phyloP scores from a whole-genome alignment of 2,888 invertebrate species.

The Tachina grossa region DNA sequence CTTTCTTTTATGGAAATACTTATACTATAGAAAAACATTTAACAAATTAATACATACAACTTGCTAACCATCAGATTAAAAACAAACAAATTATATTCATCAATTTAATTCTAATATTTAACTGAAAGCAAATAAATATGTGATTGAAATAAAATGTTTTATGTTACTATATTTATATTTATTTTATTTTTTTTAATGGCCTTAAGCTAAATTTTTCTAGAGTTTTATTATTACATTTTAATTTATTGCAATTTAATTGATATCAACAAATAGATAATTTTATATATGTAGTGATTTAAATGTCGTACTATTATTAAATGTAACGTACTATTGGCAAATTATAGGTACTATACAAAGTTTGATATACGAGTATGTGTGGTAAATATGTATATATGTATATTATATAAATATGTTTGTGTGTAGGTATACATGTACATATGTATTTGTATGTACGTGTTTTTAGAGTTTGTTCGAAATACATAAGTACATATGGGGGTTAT shows the following conservation, averaged over 20 bases:
- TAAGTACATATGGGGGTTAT: no score
- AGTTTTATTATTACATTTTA: neutral
- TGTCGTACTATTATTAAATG: constrained; percentile 16
- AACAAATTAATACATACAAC: constrained; percentile 38
- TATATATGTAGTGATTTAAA: neutral
- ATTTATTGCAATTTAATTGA: neutral
- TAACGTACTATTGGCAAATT: constrained; percentile 55
- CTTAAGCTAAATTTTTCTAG: constrained; percentile 5
- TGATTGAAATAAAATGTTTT: constrained; percentile 3
- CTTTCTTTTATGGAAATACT: constrained; percentile 13
- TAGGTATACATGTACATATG: neutral
- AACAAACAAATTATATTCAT: constrained; percentile 28
- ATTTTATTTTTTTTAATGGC: neutral
- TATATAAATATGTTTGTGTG: neutral
- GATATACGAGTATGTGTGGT: neutral
- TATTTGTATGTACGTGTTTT: neutral
- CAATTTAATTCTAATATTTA: constrained; percentile 34
- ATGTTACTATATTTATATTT: neutral
- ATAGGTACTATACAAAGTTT: constrained; percentile 40
- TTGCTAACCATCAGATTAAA: constrained; percentile 19
- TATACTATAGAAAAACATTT: constrained; percentile 46
- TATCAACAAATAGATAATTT: constrained; percentile 12
- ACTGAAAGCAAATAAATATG: constrained; percentile 3
- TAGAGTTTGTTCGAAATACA: neutral
- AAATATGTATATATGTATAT: no score